Conservation (phyloP, 2,113 vertebrate genomes). For the Ivindomyrus marchei region DNA sequence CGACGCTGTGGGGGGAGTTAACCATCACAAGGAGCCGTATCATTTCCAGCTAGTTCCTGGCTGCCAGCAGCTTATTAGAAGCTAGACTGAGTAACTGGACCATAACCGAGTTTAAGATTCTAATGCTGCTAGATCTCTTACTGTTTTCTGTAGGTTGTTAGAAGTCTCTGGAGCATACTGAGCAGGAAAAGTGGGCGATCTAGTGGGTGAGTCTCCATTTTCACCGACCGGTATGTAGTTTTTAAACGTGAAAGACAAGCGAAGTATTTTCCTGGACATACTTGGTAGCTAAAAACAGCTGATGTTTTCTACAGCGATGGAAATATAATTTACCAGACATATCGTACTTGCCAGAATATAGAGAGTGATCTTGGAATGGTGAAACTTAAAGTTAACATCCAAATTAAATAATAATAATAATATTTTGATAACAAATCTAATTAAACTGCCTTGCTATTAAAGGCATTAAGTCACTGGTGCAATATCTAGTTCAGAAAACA, state of each 20-base stretch:
- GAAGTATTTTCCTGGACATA: background rate
- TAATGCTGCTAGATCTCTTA: constrained; percentile 10
- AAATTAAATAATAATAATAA: too few species aligned
- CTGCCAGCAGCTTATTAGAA: constrained; percentile 75
- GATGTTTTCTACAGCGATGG: background rate
- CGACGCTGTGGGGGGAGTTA: constrained; percentile 67
- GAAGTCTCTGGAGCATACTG: constrained; percentile 23
- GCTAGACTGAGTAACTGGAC: constrained; percentile 54
- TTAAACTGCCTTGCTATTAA: background rate
- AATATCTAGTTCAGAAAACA: background rate
- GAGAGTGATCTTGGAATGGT: background rate
- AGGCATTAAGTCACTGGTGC: background rate
- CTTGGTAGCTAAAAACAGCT: background rate
- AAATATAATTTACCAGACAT: background rate
- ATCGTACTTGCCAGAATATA: background rate
- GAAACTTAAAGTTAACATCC: background rate
- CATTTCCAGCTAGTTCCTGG: constrained; percentile 67
- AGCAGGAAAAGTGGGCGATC: constrained; percentile 9
- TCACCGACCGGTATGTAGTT: background rate
- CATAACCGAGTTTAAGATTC: background rate
- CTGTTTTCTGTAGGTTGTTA: constrained; percentile 14
- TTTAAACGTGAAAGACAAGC: background rate
- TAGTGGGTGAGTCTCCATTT: constrained; percentile 31
- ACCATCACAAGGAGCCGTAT: constrained; percentile 50
- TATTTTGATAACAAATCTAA: background rate